Conservation (phyloP, 2,888 invertebrate species). For the Hartigia nigra region DNA sequence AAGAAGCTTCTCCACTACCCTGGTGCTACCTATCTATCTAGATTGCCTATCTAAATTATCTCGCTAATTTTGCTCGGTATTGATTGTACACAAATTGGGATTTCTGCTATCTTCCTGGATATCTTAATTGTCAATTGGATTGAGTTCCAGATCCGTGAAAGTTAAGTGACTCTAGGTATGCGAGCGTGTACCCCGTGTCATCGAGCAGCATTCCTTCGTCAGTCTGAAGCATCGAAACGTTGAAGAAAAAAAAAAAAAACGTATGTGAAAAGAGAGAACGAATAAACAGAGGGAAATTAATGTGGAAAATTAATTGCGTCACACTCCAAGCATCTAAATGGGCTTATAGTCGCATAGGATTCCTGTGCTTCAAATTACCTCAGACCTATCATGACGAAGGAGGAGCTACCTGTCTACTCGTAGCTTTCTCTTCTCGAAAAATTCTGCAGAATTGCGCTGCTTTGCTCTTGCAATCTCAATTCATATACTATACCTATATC, state of each 20-base stretch:
- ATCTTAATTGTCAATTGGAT: constrained; percentile 52
- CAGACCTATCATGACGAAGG: neutral
- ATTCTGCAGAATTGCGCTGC: neutral
- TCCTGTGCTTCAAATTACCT: neutral
- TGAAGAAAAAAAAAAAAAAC: neutral
- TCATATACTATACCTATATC: no score
- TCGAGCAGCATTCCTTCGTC: neutral
- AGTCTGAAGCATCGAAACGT: neutral
- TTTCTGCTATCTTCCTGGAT: constrained; percentile 40
- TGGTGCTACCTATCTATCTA: constrained; percentile 36
- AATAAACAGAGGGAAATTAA: constrained; percentile 33
- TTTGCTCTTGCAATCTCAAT: neutral
- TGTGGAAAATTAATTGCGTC: constrained; percentile 53
- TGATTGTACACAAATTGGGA: constrained; percentile 53
- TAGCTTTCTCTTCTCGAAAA: neutral
- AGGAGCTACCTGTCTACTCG: neutral
- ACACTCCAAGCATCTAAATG: constrained; percentile 35
- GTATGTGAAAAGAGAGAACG: neutral
- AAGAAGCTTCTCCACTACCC: neutral
- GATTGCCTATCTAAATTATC: constrained; percentile 52
- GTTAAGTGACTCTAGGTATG: neutral
- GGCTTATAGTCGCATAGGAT: constrained; percentile 42
- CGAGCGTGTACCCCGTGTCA: neutral
- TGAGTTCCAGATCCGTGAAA: neutral
- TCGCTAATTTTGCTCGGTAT: constrained; percentile 49